phyloP scores from a whole-genome alignment of 2,797 vertebrate species.

The Podarcis siculus region DNA sequence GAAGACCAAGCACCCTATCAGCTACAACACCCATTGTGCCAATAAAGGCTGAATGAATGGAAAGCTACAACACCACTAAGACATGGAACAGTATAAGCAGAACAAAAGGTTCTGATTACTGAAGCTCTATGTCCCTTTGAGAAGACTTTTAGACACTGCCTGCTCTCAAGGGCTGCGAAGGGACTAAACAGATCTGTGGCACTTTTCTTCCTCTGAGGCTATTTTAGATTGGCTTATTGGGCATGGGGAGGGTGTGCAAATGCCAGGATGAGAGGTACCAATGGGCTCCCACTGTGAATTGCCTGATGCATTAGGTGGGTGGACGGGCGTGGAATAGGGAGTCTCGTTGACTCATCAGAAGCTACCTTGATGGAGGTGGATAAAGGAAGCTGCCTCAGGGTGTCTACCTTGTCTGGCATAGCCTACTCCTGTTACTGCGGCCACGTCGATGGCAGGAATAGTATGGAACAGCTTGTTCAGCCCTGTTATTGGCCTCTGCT shows the following conservation, averaged over 20 bases:
- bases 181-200: accelerated
- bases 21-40: too few species aligned
- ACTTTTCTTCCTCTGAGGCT: not conserved
- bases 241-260: not conserved
- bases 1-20: not conserved
- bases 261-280: too few species aligned
- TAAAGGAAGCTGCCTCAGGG: not conserved
- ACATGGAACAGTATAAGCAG: not conserved
- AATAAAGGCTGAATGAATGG: too few species aligned
- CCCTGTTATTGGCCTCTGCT: not conserved
- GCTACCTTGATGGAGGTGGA: not conserved
- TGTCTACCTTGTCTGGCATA: too few species aligned
- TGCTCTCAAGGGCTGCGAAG: not conserved
- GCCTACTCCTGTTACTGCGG: not conserved
- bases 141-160: not conserved
- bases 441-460: not conserved
- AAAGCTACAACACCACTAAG: not conserved
- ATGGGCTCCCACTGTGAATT: not conserved
- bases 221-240: not conserved
- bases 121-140: not conserved
- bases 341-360: not conserved
- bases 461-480: not conserved
- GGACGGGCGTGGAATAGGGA: not conserved
- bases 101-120: not conserved
- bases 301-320: not conserved